These are phyloP conservation scores for Trilocha varians DNA, from an alignment of 2,888 invertebrate species.

Conservation along the genomic window DNA sequence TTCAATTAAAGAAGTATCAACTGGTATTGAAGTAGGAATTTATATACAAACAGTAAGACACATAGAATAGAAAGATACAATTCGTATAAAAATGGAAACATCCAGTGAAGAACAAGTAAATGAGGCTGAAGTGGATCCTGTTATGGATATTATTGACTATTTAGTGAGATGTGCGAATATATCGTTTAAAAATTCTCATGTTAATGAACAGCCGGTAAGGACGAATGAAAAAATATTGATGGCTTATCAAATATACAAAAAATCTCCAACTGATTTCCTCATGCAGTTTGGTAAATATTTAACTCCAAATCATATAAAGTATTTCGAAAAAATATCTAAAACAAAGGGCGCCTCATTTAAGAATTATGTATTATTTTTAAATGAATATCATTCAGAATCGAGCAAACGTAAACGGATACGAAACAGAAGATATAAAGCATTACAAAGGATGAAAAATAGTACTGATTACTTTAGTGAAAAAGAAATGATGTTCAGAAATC, in stretches of 20 bases:
- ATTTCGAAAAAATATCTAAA: conserved; percentile 69
- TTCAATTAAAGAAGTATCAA: no score
- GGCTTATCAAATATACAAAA: conserved; percentile 75
- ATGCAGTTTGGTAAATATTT: conserved; percentile 84
- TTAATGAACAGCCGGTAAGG: conserved; percentile 82
- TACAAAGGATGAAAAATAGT: conserved; percentile 80
- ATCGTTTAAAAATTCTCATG: conserved; percentile 87
- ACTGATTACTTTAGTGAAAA: conserved; percentile 90
- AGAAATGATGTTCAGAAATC: conserved; percentile 95
- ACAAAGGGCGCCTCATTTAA: conserved; percentile 70
- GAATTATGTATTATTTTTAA: conserved; percentile 77
- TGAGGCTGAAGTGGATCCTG: conserved; percentile 40
- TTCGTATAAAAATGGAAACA: background rate
- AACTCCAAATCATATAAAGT: conserved; percentile 77
- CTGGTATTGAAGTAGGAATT: no score
- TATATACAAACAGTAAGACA: no score
- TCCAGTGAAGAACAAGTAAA: conserved; percentile 1
- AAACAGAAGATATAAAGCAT: conserved; percentile 87
- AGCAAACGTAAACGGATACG: conserved; percentile 73
- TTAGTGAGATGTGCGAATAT: conserved; percentile 75
- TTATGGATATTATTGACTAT: conserved; percentile 74
- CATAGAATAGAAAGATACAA: no score
- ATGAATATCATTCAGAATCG: conserved; percentile 66
- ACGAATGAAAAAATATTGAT: conserved; percentile 79
- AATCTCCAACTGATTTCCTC: conserved; percentile 81